Base-by-base conservation (phyloP, 2,113 vertebrate genomes). In the Chelonoidis abingdonii region DNA sequence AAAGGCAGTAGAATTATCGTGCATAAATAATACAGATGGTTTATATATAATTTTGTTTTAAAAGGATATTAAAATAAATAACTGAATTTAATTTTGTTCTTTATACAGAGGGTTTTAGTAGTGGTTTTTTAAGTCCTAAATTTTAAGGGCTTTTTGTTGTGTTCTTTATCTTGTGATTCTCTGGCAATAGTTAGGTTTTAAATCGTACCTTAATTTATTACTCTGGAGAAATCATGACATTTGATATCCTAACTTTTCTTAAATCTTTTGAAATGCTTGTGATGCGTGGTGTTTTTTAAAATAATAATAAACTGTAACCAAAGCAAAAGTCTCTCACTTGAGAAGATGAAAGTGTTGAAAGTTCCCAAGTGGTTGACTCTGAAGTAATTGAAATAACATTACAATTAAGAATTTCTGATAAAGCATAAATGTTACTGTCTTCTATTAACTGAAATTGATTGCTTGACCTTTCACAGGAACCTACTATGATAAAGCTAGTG, bases 401-500 rank as follows among this genome's bases (percentile, higher is more conserved):
- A 53, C n/a, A 88, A 54, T 52, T 86, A 49, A 7, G 24, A 78
- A 54, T 89, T 35, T 69, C 14, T 57, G 53, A 78, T 5, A 41
- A 25, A 65, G 6, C 4, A 57, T 82, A 87, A 86, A 93, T 57
- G 5, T 57, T 41, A 10, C 6, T 38, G 31, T 27, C 44, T 88
- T 88, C 56, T 92, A 5, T 81, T 76, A n/a, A 62, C 25, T 91
- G 57, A 96, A 94, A 59, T 38, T 89, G 44, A 53, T 19, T 96
- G 41, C 92, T 75, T 94, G 10, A 53, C 49, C 85, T 95, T 57
- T 69, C 22, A 98, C 95, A 98, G 97, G 99, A 99, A 87, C 88
- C 98, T 78, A 95, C 98, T 84, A 86, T 89, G 84, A 96, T 96
- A 10, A 99, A 99, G 94, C 91, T 97, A 80, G 75, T 96, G 79